These are phyloP conservation scores for Chunga burmeisteri DNA, from an alignment of 2,113 vertebrate genomes.

Conservation along the genomic window DNA sequence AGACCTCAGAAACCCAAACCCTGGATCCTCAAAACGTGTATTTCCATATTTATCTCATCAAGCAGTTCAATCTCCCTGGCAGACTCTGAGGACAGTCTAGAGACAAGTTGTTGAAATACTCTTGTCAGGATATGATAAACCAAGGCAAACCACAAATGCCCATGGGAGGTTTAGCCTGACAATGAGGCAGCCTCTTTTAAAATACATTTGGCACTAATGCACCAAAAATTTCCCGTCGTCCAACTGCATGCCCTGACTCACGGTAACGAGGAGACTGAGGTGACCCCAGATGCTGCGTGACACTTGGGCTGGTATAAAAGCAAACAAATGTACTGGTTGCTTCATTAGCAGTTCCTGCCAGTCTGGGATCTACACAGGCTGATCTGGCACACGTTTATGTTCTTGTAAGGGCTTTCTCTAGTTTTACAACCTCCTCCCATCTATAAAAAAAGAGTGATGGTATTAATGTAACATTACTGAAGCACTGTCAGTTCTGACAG, in stretches of 20 bases:
- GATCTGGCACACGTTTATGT: neutral
- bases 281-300: neutral
- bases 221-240: neutral
- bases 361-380: neutral
- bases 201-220: neutral
- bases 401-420: neutral
- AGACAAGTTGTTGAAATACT: neutral
- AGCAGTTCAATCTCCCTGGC: neutral
- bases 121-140: neutral
- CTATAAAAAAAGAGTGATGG: neutral
- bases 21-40: neutral
- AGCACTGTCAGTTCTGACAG: neutral
- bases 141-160: neutral
- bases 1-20: neutral
- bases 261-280: neutral
- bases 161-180: neutral
- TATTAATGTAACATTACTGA: neutral
- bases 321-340: neutral
- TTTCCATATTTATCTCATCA: neutral
- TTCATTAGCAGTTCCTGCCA: neutral
- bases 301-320: neutral
- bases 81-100: neutral
- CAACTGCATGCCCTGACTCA: neutral
- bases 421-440: neutral
- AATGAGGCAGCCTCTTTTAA: neutral